Conservation (phyloP, 2,888 invertebrate genomes). For the Stenotaenia linearis region DNA sequence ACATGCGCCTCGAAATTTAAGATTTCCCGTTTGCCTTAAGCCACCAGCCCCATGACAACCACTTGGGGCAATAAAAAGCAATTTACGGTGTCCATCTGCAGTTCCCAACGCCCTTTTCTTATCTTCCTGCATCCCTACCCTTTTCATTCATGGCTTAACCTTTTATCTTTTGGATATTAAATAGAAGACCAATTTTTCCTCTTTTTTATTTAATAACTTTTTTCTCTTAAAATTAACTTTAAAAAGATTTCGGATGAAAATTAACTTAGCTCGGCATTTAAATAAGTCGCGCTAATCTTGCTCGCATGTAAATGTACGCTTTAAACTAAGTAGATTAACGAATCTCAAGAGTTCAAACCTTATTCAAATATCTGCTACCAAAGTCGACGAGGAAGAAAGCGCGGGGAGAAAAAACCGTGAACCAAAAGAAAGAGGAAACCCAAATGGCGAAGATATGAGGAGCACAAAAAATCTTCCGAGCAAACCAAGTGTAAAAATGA, state of each 20-base stretch:
- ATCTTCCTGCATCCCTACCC: background rate
- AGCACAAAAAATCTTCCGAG: background rate
- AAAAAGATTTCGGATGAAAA: no score
- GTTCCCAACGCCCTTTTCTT: constrained; percentile 18
- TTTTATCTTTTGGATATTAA: constrained; percentile 21
- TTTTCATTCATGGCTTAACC: constrained; percentile 21
- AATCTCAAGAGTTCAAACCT: constrained; percentile 4
- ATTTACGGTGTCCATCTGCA: constrained; percentile 29
- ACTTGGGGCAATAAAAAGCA: constrained; percentile 29
- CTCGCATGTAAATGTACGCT: background rate
- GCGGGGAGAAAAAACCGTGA: background rate
- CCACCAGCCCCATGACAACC: constrained; percentile 17
- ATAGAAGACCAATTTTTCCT: constrained; percentile 33
- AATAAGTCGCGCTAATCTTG: background rate
- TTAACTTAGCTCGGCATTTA: background rate
- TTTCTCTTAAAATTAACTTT: no score
- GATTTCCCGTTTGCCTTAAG: constrained; percentile 3
- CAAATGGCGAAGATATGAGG: constrained; percentile 14
- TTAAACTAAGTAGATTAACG: background rate
- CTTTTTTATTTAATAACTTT: constrained; percentile 7
- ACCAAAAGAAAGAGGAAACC: background rate
- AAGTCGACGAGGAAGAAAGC: background rate
- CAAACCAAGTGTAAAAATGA: constrained; percentile 19
- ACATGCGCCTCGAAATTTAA: constrained; percentile 11
- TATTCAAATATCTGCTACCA: background rate